phyloP scores from a whole-genome alignment of 2,113 vertebrate genomes.

The Atractosteus spatula region DNA sequence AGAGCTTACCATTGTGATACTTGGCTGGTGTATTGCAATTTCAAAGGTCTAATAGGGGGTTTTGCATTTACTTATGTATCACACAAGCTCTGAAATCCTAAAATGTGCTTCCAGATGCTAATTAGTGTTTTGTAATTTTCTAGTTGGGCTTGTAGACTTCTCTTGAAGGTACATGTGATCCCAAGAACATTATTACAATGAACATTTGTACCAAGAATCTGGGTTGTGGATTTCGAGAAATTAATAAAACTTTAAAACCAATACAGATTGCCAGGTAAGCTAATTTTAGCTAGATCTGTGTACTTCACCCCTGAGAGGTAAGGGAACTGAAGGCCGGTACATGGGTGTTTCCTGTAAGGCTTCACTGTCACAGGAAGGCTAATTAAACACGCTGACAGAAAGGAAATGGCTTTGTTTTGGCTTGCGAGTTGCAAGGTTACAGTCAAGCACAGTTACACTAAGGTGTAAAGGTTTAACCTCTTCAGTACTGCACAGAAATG shows the following conservation, averaged over 20 bases:
- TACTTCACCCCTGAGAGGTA: neutral
- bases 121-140: too few relatives aligned
- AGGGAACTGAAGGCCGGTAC: neutral
- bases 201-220: too few relatives aligned
- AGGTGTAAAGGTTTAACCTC: neutral
- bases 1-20: too few relatives aligned
- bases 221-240: neutral
- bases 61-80: too few relatives aligned
- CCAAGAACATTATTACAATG: neutral
- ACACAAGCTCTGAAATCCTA: too few relatives aligned
- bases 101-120: too few relatives aligned
- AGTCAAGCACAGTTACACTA: too few relatives aligned
- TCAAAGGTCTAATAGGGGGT: too few relatives aligned
- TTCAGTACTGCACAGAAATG: neutral
- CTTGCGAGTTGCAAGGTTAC: constrained; percentile 21
- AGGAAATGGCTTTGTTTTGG: constrained; percentile 58
- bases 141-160: too few relatives aligned
- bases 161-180: neutral
- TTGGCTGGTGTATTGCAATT: neutral
- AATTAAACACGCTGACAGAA: constrained; percentile 51
- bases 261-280: too few relatives aligned
- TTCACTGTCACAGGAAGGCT: constrained; percentile 58
- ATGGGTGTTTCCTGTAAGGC: constrained; percentile 56
- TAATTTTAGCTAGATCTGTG: too few relatives aligned
- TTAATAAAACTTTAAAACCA: neutral